Base-by-base conservation (phyloP, 2,888 invertebrate genomes). In the Ptychoptera contaminata region DNA sequence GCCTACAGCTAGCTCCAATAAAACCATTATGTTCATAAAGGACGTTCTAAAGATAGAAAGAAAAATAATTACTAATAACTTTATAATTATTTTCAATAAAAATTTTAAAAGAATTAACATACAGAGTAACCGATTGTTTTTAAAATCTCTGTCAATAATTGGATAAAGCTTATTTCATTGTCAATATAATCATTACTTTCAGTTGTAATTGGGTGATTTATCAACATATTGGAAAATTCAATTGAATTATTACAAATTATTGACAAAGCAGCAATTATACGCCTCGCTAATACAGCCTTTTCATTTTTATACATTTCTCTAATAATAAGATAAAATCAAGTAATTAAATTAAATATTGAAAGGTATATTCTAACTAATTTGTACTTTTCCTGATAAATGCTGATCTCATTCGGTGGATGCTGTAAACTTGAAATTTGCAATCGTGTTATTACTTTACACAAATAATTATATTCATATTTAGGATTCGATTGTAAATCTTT, bases 81-180 rank as follows among this genome's bases (percentile, higher is more conserved):
- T 44, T 38, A 32, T 29, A n/a, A 16, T 34, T 29, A n/a, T 38
- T 30, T 16, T 31, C 29, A 16, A n/a, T 16, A 14, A 12, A 37
- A 32, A 32, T 36, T 10, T 31, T n/a, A n/a, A n/a, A n/a, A n/a
- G n/a, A n/a, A n/a, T n/a, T 16, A 12, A 30, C 44, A 40, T 40
- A 49, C 49, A 23, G 49, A 49, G 39, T 36, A 49, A 37, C 49
- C 49, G 34, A 49, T 37, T 2, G 42, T 12, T 34, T 47, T 40
- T 10, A 49, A 31, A 10, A 23, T 14, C 3, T 47, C 45, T 6
- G 43, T 41, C n/a, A 49, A 10, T 9, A 41, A 34, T 35, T 46
- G 37, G 2, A 49, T 29, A 37, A 47, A 23, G 6, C 35, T 34
- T 10, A 29, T 9, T 5, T 45, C 38, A 2, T 14, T 35, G 4